These are phyloP conservation scores for Malacoctenus gilli DNA, from an alignment of 2,797 vertebrate species.

Conservation along the genomic window DNA sequence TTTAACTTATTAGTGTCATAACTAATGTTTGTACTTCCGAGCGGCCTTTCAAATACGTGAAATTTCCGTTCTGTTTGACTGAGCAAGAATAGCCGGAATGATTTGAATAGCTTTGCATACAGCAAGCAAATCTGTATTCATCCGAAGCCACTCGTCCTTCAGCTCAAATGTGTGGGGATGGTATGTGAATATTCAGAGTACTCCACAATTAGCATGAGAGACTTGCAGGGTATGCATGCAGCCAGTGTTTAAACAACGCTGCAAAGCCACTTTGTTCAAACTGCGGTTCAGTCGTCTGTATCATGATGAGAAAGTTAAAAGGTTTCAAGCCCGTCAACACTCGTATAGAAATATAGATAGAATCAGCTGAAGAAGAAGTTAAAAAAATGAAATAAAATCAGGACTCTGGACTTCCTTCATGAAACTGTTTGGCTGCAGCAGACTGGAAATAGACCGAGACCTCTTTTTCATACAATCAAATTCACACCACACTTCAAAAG, in stretches of 20 bases:
- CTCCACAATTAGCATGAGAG: conserved; percentile 10
- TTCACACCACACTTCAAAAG: no score
- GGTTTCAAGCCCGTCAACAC: no score
- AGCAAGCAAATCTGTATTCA: conserved; percentile 1
- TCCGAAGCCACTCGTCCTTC: conserved; percentile 7
- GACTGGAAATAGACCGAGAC: no score
- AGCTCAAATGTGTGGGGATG: conserved; percentile 11
- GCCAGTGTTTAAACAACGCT: neutral
- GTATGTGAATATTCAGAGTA: neutral
- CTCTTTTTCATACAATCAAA: no score
- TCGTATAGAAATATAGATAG: no score
- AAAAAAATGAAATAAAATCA: no score
- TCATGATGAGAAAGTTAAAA: no score
- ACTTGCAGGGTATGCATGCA: neutral
- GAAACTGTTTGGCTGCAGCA: no score
- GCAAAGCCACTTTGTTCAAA: no score
- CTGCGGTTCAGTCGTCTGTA: no score
- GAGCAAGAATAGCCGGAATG: neutral
- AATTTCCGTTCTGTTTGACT: neutral
- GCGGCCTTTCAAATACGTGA: neutral
- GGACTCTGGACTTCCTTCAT: no score
- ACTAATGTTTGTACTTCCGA: neutral
- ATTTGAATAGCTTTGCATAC: conserved; percentile 9
- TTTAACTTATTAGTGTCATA: neutral
- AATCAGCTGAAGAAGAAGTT: no score